These are phyloP conservation scores for Formicarius rufipectus DNA, from an alignment of 2,113 vertebrate species.

Conservation along the genomic window DNA sequence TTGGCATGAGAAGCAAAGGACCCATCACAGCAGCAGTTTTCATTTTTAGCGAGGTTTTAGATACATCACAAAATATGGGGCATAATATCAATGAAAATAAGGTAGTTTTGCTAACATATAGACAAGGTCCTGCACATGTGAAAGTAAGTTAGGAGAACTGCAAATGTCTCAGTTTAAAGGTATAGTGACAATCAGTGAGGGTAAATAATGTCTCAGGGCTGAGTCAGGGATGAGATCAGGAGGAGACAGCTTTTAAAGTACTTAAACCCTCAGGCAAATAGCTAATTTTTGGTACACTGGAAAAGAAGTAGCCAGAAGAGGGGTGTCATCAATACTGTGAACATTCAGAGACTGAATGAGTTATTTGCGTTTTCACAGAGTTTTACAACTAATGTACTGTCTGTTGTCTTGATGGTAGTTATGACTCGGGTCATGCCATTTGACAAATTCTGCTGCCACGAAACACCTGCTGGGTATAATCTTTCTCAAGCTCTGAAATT, in stretches of 20 bases:
- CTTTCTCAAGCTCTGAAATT: conserved; percentile 21
- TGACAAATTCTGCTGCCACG: neutral
- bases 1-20: neutral
- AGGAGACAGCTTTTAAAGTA: neutral
- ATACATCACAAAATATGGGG: neutral
- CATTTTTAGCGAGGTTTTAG: neutral
- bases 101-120: neutral
- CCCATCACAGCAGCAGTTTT: neutral
- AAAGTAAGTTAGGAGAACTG: neutral
- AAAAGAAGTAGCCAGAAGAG: neutral
- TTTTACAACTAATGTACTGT: neutral
- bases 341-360: neutral
- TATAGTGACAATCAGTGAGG: neutral
- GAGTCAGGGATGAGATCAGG: neutral
- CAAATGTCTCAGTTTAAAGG: neutral
- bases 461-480: neutral
- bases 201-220: neutral
- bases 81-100: neutral
- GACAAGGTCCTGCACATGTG: neutral
- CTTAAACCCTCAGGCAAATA: neutral
- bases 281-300: neutral
- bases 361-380: neutral
- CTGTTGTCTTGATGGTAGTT: neutral
- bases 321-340: neutral
- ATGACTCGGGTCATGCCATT: neutral